A percentile compares a stretch with the other conserved stretches of the same genome.
Evolutionary conservation across 2,888 invertebrate species (phyloP).

Genomic region (Neoscelio sp.): DNA sequence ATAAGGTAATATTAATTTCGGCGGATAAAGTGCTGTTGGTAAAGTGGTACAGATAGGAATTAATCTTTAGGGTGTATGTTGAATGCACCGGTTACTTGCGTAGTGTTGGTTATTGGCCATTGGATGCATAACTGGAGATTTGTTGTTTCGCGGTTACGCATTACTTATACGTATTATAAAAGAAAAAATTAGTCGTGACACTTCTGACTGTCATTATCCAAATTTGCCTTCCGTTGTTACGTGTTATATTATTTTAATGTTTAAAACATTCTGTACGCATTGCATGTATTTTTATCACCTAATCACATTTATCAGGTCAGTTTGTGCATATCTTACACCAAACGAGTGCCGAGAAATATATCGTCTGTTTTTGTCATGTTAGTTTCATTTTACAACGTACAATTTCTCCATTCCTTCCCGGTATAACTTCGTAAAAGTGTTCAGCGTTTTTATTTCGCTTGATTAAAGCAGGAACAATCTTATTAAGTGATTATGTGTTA

Average conservation of each 20-base stretch:
- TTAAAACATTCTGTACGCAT: no score
- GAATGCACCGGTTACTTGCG: conserved; percentile 49
- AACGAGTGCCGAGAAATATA: no score
- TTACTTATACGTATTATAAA: conserved; percentile 30
- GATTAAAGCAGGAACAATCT: conserved; percentile 19
- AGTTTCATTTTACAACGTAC: background rate
- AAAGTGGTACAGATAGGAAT: conserved; percentile 54
- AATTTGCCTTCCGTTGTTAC: no score
- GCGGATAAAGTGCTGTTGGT: conserved; percentile 59
- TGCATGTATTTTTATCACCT: no score
- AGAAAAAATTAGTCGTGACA: background rate
- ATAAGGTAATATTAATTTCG: conserved; percentile 59
- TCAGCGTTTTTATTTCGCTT: conserved; percentile 15
- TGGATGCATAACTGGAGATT: conserved; percentile 53
- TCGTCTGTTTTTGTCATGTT: background rate
- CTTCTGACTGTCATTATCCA: no score
- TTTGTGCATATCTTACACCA: no score
- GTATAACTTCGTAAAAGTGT: background rate
- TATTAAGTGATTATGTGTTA: conserved; percentile 17
- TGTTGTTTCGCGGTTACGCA: conserved; percentile 37
- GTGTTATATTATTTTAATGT: no score
- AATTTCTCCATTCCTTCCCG: background rate
- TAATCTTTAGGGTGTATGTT: conserved; percentile 57
- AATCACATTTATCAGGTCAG: no score
- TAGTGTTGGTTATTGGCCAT: conserved; percentile 38